phyloP scores from a whole-genome alignment of 1,140 invertebrate genomes.

The Yoshiicerus persimilis region DNA sequence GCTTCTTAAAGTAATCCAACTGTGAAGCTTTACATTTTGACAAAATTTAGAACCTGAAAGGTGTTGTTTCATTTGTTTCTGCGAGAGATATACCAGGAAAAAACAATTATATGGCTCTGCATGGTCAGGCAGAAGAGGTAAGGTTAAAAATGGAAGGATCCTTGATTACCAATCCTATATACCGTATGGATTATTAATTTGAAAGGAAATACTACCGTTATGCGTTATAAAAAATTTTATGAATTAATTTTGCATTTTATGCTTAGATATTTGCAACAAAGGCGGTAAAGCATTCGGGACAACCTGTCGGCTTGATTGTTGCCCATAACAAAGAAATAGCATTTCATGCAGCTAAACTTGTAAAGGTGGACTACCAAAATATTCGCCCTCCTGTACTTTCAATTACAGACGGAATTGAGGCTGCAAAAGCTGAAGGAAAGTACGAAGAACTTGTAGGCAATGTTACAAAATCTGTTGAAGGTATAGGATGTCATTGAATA shows the following conservation, averaged over 20 bases:
- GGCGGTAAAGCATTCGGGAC: conserved; percentile 55
- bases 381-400: conserved; percentile 57
- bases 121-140: conserved; percentile 48
- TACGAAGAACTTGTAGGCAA: neutral
- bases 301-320: conserved; percentile 70
- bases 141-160: neutral
- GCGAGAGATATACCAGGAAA: conserved; percentile 55
- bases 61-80: conserved; percentile 54
- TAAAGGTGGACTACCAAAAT: conserved; percentile 65
- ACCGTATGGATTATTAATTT: too few relatives aligned
- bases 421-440: neutral
- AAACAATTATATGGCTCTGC: conserved; percentile 46
- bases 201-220: too few relatives aligned
- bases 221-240: too few relatives aligned
- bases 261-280: conserved; percentile 25
- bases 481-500: too few relatives aligned
- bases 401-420: conserved; percentile 41
- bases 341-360: conserved; percentile 63
- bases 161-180: too few relatives aligned
- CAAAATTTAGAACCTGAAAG: conserved; percentile 54
- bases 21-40: neutral
- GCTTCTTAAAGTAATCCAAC: too few relatives aligned
- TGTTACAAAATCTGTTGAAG: neutral
- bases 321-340: conserved; percentile 64
- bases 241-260: too few relatives aligned